Evolutionary conservation across 2,888 invertebrate genomes (phyloP).

Genomic region (Synanthedon tipuliformis): DNA sequence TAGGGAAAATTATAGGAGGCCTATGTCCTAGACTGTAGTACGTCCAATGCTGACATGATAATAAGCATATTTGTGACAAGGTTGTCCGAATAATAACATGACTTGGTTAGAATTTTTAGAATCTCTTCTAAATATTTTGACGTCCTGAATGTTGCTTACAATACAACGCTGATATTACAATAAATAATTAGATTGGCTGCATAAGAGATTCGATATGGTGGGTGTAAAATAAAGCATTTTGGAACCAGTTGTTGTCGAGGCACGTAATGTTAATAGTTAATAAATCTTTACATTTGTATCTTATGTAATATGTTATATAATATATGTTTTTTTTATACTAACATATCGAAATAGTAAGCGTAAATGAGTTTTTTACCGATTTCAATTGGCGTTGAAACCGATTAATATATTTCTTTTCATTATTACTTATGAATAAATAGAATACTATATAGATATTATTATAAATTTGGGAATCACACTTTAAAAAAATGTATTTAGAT

Average conservation of each 20-base stretch:
- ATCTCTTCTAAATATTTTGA: no score
- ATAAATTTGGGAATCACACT: background rate
- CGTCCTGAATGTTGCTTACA: no score
- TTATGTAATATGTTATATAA: constrained; percentile 44
- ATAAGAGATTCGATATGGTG: no score
- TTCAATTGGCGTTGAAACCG: constrained; percentile 36
- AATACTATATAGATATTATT: constrained; percentile 11
- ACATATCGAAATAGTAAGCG: constrained; percentile 66
- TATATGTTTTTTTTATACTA: constrained; percentile 36
- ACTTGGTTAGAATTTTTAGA: no score
- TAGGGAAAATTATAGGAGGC: no score
- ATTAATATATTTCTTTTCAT: constrained; percentile 16
- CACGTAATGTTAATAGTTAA: constrained; percentile 51
- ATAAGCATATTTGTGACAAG: no score
- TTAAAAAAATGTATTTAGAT: constrained; percentile 1
- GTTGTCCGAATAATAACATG: no score
- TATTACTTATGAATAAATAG: constrained; percentile 11
- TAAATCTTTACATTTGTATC: constrained; percentile 40
- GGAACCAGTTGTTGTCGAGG: constrained; percentile 49
- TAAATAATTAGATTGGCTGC: no score
- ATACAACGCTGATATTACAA: no score
- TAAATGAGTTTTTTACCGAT: constrained; percentile 48
- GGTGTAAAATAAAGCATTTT: background rate
- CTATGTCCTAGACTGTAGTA: no score
- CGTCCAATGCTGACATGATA: no score